Conservation (phyloP, 2,888 invertebrate species). For the Abrostola tripartita region DNA sequence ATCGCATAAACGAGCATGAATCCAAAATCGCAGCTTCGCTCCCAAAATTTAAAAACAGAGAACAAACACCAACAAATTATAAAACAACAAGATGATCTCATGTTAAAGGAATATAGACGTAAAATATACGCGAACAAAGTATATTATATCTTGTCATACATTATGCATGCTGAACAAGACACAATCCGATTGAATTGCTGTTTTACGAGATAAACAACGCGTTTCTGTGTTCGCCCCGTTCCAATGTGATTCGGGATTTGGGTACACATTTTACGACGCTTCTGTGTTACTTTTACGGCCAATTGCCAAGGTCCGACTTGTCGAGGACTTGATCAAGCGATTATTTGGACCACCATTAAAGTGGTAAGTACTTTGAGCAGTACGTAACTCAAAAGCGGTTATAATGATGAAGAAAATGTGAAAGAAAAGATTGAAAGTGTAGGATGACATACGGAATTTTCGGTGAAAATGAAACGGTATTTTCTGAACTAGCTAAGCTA, state of each 20-base stretch:
- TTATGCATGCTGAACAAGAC: slow-evolving; percentile 40
- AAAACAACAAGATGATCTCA: slow-evolving; percentile 17
- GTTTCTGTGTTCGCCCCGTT: slow-evolving; percentile 11
- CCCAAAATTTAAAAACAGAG: slow-evolving; percentile 2
- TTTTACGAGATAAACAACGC: slow-evolving; percentile 52
- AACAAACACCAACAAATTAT: slow-evolving; percentile 1
- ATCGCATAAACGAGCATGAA: neutral
- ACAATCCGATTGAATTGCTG: slow-evolving; percentile 45
- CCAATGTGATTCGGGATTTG: slow-evolving; percentile 3
- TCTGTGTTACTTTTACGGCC: neutral
- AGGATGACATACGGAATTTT: no score
- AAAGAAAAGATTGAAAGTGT: no score
- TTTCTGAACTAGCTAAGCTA: no score
- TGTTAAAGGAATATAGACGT: slow-evolving; percentile 17
- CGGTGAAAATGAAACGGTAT: no score
- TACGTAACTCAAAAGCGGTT: neutral
- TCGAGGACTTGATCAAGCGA: neutral
- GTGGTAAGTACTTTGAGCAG: neutral
- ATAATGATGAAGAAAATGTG: neutral
- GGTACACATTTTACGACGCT: neutral
- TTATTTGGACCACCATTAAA: neutral
- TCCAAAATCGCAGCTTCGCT: neutral
- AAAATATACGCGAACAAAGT: slow-evolving; percentile 21
- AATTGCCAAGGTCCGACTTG: neutral
- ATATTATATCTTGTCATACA: slow-evolving; percentile 49